Conservation (phyloP, 2,113 vertebrate genomes). For the Hippocampus barbouri region DNA sequence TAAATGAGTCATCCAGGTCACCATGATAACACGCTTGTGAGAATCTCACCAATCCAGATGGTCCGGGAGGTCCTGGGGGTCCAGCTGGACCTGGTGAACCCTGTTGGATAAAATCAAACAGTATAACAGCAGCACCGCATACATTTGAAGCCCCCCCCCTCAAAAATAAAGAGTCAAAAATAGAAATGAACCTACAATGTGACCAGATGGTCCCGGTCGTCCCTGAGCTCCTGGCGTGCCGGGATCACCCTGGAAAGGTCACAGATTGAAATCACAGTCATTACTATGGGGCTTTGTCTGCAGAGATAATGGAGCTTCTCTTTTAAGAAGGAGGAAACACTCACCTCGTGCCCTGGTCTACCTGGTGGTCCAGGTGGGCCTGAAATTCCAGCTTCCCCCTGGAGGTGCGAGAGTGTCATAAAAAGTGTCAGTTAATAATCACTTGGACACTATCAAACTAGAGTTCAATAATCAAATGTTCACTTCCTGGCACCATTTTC, state of each 20-base stretch:
- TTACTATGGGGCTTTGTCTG: background rate
- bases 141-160: background rate
- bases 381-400: slow-evolving; percentile 86
- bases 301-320: background rate
- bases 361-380: slow-evolving; percentile 81
- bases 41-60: slow-evolving; percentile 75
- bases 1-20: background rate
- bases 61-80: slow-evolving; percentile 82
- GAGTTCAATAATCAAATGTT: background rate
- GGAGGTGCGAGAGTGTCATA: slow-evolving; percentile 2
- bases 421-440: background rate
- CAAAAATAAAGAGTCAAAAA: background rate
- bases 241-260: slow-evolving; percentile 81
- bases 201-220: slow-evolving; percentile 83
- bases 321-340: slow-evolving; percentile 12
- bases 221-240: slow-evolving; percentile 86
- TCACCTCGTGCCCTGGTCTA: slow-evolving; percentile 82
- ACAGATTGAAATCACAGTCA: slow-evolving; percentile 10
- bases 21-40: slow-evolving; percentile 1
- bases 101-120: slow-evolving; percentile 60
- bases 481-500: background rate
- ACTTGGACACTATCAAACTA: background rate
- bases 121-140: background rate
- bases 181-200: slow-evolving; percentile 74
- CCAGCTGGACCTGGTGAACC: slow-evolving; percentile 81